Base-by-base conservation (phyloP, 64 coral and sea anemone species). In the Stichodactyla mertensii region DNA sequence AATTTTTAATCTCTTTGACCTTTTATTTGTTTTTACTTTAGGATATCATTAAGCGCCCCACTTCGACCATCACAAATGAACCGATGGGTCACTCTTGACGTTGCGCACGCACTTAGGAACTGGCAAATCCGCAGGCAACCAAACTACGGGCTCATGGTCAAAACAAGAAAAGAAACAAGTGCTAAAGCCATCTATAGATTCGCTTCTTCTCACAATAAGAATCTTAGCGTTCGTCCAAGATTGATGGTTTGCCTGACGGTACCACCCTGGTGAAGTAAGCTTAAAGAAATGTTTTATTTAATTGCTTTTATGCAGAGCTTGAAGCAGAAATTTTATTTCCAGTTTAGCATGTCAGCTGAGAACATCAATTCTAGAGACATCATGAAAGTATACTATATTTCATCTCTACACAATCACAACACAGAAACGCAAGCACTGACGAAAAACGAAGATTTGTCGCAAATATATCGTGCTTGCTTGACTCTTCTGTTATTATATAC, bases 141-240 rank as follows among this genome's bases (percentile, higher is more conserved):
- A 56, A 98, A 98, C 71, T 98, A 98, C 78, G 95, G 95, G 28
- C 89, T 98, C 18, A 94, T 98, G 95, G 45, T 98, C 51, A 98
- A 98, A 87, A 69, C 80, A 12, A 79, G 80, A 52, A 98, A 94
- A 57, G 95, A 98, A 85, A 77, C 78, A 19, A 94, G 84, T 66
- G 95, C 95, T 18, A 89, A 92, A 16, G 87, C 89, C 27, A 79
- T 94, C 14, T 89, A 94, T 55, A 78, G 88, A 55, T 87, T 98
- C 28, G 95, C 92, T 82, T 98, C 95, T 45, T 71, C 87, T 78
- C 57, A 66, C 53, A 83, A 98, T 58, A 64, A 71, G 8, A 93
- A 92, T 53, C 51, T n/a, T 54, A 79, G 61, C 71, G 80, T 92
- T 45, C 87, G 91, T 16, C 95, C 95, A 9, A 92, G 77, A 61